Percentiles rank a stretch among this genome's conserved stretches.
Conservation (phyloP, 2,888 invertebrate genomes). For the Heliconius charithonia region DNA sequence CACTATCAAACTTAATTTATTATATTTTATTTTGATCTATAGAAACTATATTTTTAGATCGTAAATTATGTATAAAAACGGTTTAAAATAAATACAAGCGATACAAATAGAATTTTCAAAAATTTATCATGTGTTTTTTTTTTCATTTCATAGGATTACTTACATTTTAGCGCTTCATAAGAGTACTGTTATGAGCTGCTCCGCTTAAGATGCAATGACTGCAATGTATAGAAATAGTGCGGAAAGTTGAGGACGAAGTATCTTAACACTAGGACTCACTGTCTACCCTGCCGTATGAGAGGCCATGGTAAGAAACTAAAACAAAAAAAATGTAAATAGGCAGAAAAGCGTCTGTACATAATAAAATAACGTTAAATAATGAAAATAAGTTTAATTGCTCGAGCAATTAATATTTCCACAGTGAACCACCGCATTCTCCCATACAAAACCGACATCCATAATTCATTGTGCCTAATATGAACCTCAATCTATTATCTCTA, state of each 20-base stretch:
- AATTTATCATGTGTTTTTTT: no score
- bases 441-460: conserved; percentile 70
- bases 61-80: no score
- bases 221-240: background rate
- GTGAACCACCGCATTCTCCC: conserved; percentile 60
- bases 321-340: background rate
- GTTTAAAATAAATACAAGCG: no score
- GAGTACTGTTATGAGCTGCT: no score
- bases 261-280: background rate
- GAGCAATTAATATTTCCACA: conserved; percentile 46
- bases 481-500: conserved; percentile 81
- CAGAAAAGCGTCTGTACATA: background rate
- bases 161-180: background rate
- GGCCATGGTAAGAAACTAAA: background rate
- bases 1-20: no score
- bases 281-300: background rate
- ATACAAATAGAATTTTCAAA: no score
- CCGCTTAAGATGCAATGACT: background rate
- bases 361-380: background rate
- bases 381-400: conserved; percentile 40
- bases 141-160: no score
- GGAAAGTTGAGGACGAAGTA: background rate
- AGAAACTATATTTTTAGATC: no score
- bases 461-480: conserved; percentile 77
- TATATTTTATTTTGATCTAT: no score